Evolutionary conservation across 2,797 vertebrate species (phyloP), one percentile per base, ranked within the genome.

Genomic region (Rhyacichthys aspro): DNA sequence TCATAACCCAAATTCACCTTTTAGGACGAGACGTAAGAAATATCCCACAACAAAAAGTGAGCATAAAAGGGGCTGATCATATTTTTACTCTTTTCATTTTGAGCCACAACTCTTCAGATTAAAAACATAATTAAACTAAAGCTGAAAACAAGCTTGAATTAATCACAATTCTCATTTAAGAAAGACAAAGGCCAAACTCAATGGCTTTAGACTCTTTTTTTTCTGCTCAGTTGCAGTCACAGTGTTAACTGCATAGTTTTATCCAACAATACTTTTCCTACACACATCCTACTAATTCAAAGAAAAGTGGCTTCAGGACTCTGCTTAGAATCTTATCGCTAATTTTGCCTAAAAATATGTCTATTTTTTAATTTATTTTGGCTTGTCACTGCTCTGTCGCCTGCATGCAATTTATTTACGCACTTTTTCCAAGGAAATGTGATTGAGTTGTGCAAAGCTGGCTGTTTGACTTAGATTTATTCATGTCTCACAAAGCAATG

Each of bases 61-160:
- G 34, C 34, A 28, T 28, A 28, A 28, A 52, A 37, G 48, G 34
- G 48, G 48, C 48, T 49, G 34, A 11, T 36, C 32, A 49, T 32
- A 7, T 49, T 34, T 48, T 33, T 33, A 33, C 8, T 15, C 46
- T 1, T 2, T 9, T 48, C 32, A 6, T 36, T 36, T 11, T 49
- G 9, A 49, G 5, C 15, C 10, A 28, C 4, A 34, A 28, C 11
- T 28, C 1, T 33, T 48, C 23, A 28, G 23, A 28, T 5, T 28
- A 28, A 9, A 48, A 49, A 49, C 7, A 17, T 10, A 12, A 52
- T 41, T 36, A 19, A 34, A 49, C 23, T 38, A 54, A 32, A 54
- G 18, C 8, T 43, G 11, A 70, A 67, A 58, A 58, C 55, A 42
- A n/a, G 6, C 2, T 18, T 32, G 48, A 56, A 71, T 63, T 28